phyloP scores from a whole-genome alignment of 1,140 invertebrate genomes.

The Eriocheir sinensis region DNA sequence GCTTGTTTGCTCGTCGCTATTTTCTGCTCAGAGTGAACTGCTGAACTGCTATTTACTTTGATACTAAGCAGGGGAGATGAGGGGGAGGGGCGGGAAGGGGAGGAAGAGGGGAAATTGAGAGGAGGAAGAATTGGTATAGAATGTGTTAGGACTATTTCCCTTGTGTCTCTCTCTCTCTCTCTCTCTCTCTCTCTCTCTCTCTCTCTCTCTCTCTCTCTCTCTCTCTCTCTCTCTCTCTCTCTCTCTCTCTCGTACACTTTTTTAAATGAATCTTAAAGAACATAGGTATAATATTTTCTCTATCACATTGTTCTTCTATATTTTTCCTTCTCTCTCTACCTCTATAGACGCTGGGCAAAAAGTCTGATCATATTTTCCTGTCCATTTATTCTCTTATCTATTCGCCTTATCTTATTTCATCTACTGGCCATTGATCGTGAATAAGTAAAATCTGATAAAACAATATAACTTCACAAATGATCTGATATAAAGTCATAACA shows the following conservation, averaged over 20 bases:
- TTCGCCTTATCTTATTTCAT: too few relatives aligned
- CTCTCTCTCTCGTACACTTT: too few relatives aligned
- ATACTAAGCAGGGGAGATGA: background rate
- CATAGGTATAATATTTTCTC: too few relatives aligned
- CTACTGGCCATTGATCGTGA: background rate
- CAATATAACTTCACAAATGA: background rate
- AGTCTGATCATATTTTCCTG: too few relatives aligned
- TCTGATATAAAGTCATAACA: background rate
- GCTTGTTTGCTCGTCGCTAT: background rate
- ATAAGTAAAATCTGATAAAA: background rate
- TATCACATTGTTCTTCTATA: background rate
- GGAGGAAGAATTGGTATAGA: background rate
- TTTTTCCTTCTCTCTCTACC: conserved; percentile 18
- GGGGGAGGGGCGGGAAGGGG: conserved; percentile 31
- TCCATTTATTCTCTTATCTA: background rate
- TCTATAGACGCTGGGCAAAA: too few relatives aligned
- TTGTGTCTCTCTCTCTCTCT: conserved; percentile 51
- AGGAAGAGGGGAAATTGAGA: background rate
- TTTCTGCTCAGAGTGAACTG: background rate
- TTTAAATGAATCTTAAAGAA: too few relatives aligned
- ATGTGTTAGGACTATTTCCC: background rate
- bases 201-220: conserved; percentile 34
- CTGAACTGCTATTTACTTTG: background rate
- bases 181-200: conserved; percentile 35
- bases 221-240: background rate